phyloP scores from a whole-genome alignment of 1,140 invertebrate genomes.

The Stenopsyche tienmushanensis region DNA sequence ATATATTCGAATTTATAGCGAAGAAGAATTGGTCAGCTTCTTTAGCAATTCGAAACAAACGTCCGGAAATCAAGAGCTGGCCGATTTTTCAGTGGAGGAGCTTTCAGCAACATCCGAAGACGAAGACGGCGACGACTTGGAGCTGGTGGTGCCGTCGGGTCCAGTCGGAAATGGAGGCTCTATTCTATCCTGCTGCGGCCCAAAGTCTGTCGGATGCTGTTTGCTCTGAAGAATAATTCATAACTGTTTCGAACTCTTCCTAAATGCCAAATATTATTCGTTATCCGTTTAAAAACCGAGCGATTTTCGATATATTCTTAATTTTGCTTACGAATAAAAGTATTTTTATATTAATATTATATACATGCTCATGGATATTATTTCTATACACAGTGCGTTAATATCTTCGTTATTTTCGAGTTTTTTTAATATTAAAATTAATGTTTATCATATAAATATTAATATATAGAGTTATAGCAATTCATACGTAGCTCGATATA shows the following conservation, averaged over 20 bases:
- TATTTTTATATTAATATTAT: background rate
- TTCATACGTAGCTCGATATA: too few species aligned
- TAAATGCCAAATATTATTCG: background rate
- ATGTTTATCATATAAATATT: too few species aligned
- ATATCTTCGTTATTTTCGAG: too few species aligned
- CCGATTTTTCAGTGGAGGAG: constrained; percentile 38
- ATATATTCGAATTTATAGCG: constrained; percentile 29
- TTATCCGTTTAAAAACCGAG: too few species aligned
- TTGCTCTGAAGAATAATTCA: constrained; percentile 7
- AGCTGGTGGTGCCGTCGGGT: constrained; percentile 29
- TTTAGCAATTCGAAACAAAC: constrained; percentile 19
- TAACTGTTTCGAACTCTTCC: background rate
- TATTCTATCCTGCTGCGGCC: constrained; percentile 11
- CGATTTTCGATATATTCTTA: too few species aligned
- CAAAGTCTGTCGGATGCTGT: constrained; percentile 6
- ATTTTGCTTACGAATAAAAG: too few species aligned
- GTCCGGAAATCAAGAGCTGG: constrained; percentile 11
- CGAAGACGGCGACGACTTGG: constrained; percentile 38
- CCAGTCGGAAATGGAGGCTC: constrained; percentile 5
- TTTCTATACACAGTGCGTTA: too few species aligned
- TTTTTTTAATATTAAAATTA: too few species aligned
- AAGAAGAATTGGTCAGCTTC: constrained; percentile 39
- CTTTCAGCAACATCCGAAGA: constrained; percentile 36
- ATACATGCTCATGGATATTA: background rate
- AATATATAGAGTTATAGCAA: too few species aligned